Evolutionary conservation across 2,888 invertebrate species (phyloP).

Genomic region (Lasioglossum morio): DNA sequence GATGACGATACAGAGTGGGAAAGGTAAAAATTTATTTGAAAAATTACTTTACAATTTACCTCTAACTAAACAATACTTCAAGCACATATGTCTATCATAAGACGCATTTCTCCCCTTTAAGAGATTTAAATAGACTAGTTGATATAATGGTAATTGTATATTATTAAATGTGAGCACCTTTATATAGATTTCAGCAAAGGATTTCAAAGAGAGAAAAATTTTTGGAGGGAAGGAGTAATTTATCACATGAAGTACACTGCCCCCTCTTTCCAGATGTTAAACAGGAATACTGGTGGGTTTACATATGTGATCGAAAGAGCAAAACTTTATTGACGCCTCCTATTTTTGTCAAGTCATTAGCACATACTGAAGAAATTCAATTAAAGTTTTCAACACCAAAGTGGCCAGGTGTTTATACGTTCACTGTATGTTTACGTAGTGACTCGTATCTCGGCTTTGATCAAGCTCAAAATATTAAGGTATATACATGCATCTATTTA

Average conservation of each 20-base stretch:
- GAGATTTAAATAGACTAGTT: background rate
- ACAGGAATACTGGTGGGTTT: conserved; percentile 99
- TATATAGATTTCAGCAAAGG: conserved; percentile 91
- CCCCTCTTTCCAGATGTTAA: conserved; percentile 97
- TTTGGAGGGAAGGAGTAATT: conserved; percentile 96
- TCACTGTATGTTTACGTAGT: conserved; percentile 94
- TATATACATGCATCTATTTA: conserved; percentile 74
- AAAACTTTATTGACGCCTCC: conserved; percentile 96
- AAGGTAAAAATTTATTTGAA: conserved; percentile 83
- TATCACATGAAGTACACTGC: conserved; percentile 98
- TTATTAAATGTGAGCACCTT: background rate
- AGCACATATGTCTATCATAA: background rate
- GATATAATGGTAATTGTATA: background rate
- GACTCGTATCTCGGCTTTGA: conserved; percentile 99
- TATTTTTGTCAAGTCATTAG: conserved; percentile 96
- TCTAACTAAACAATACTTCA: background rate
- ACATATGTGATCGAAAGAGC: conserved; percentile 97
- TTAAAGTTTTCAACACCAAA: conserved; percentile 97
- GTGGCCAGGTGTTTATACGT: conserved; percentile 96
- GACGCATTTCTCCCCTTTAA: background rate
- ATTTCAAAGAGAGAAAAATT: conserved; percentile 94
- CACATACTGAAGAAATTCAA: conserved; percentile 95
- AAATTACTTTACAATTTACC: background rate
- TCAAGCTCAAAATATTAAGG: conserved; percentile 96
- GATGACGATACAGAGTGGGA: conserved; percentile 97